Percentiles rank a stretch among this genome's conserved stretches.
These are phyloP conservation scores for Sorex fumeus DNA, from an alignment of 2,113 vertebrate genomes.

Conservation along the genomic window DNA sequence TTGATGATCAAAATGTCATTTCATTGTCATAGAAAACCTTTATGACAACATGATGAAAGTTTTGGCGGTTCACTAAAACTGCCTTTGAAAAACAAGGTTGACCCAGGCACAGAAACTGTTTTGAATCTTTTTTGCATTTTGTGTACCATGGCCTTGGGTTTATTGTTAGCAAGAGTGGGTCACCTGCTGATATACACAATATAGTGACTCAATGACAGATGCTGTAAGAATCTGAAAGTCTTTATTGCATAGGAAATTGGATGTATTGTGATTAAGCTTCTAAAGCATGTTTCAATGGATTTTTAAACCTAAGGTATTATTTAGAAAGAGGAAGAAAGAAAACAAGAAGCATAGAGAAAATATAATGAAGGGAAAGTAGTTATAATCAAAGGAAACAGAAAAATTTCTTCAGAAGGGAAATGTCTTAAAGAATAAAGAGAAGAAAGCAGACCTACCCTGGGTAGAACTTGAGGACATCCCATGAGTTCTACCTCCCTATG, in stretches of 20 bases:
- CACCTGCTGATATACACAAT: neutral
- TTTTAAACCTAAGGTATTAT: slow-evolving; percentile 40
- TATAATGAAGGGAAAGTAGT: slow-evolving; percentile 3
- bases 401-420: slow-evolving; percentile 22
- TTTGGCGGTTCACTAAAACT: neutral
- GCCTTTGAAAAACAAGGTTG: neutral
- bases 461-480: neutral
- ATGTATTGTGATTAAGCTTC: neutral
- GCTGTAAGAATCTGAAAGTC: neutral
- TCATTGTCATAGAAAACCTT: neutral
- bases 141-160: neutral
- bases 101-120: neutral
- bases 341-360: neutral
- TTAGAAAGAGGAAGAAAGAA: slow-evolving; percentile 3
- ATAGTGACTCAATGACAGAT: neutral
- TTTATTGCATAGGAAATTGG: slow-evolving; percentile 14
- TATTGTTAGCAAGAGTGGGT: neutral
- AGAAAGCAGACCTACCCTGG: neutral
- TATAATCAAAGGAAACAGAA: neutral
- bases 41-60: neutral
- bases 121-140: neutral
- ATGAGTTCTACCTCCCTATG: neutral
- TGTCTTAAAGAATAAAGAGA: neutral
- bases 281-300: neutral
- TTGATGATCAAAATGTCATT: neutral